Evolutionary conservation across 2,888 invertebrate genomes (phyloP).

Genomic region (Melanotus villosus): DNA sequence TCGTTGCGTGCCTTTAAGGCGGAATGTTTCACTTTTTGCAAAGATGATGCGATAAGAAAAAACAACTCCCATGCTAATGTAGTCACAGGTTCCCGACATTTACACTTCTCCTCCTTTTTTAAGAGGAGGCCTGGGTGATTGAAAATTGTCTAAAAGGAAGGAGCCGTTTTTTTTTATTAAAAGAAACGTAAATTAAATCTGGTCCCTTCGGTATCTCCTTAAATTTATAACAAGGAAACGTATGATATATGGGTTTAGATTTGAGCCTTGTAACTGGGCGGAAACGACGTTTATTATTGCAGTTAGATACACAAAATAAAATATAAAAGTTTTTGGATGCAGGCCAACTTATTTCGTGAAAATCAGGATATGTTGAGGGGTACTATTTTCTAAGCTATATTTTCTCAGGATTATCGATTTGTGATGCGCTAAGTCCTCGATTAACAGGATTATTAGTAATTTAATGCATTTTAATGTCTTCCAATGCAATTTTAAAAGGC

Average conservation of each 20-base stretch:
- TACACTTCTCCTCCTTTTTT: neutral
- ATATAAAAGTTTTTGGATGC: slow-evolving; percentile 28
- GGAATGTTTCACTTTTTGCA: neutral
- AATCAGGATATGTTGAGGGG: slow-evolving; percentile 24
- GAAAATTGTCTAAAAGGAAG: neutral
- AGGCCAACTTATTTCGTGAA: slow-evolving; percentile 31
- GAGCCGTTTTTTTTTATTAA: neutral
- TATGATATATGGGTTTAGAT: neutral
- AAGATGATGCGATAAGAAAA: slow-evolving; percentile 3
- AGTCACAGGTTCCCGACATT: neutral
- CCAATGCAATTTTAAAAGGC: too few relatives aligned
- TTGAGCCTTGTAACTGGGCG: slow-evolving; percentile 25
- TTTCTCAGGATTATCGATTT: too few relatives aligned
- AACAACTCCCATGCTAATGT: slow-evolving; percentile 7
- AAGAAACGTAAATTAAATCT: neutral
- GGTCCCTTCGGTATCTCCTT: slow-evolving; percentile 1
- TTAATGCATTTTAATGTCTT: too few relatives aligned
- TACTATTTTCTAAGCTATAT: neutral
- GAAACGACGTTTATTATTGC: slow-evolving; percentile 39
- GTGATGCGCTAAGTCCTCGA: neutral
- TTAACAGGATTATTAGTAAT: neutral
- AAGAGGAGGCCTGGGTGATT: too few relatives aligned
- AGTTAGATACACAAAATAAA: slow-evolving; percentile 29
- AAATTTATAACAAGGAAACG: neutral
- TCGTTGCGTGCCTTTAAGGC: neutral